Percentiles rank a stretch among this genome's conserved stretches.
These are phyloP conservation scores for Amblyornis subalaris DNA, from an alignment of 2,113 vertebrate genomes.

Conservation along the genomic window DNA sequence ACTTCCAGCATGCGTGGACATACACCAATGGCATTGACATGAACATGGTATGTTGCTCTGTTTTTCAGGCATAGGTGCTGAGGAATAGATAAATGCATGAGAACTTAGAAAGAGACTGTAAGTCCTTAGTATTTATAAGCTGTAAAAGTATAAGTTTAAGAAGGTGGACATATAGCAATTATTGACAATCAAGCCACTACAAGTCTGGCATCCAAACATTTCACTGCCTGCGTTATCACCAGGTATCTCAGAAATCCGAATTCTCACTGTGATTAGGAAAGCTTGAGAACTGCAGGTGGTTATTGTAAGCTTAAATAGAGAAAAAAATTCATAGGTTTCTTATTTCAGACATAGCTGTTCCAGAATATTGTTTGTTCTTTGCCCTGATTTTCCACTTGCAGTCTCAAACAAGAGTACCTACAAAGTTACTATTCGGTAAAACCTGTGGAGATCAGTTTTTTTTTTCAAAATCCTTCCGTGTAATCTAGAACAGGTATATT, in stretches of 20 bases:
- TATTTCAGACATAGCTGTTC: background rate
- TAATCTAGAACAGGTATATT: background rate
- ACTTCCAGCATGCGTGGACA: constrained; percentile 97
- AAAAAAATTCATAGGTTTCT: background rate
- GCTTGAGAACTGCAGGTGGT: background rate
- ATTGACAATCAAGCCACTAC: background rate
- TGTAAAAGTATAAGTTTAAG: background rate
- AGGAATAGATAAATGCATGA: background rate
- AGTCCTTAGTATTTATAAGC: background rate
- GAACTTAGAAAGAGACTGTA: background rate
- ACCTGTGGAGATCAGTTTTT: background rate
- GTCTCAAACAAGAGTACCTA: background rate
- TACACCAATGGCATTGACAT: constrained; percentile 99
- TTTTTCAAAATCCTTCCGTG: background rate
- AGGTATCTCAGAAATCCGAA: background rate
- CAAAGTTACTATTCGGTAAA: background rate
- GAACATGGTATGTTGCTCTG: constrained; percentile 90
- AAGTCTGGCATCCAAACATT: background rate
- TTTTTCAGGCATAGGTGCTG: constrained; percentile 4
- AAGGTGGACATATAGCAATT: background rate
- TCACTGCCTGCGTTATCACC: background rate
- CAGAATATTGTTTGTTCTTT: background rate
- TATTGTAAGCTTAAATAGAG: background rate
- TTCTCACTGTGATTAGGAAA: background rate
- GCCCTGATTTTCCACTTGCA: background rate